Percentiles rank a stretch among this genome's conserved stretches.
phyloP scores from a whole-genome alignment of 1,140 invertebrate genomes.

The Drosophila neocordata region DNA sequence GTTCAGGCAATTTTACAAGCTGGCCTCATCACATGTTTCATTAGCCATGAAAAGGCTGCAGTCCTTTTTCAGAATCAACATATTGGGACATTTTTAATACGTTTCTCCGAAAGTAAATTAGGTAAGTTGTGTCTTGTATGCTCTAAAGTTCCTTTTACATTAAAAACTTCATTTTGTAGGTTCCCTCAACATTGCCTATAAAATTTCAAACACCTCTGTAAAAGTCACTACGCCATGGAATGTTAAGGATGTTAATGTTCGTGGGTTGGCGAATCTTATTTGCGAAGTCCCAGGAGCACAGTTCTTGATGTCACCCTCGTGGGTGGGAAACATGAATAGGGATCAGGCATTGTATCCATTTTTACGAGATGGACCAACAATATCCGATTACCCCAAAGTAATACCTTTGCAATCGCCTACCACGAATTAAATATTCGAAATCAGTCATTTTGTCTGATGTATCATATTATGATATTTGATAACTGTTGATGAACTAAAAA shows the following conservation, averaged over 20 bases:
- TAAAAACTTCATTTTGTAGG: background rate
- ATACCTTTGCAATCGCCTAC: background rate
- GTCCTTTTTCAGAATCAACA: background rate
- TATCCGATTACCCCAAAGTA: background rate
- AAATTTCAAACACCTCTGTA: background rate
- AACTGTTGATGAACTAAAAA: too few relatives aligned
- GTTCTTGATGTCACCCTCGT: background rate
- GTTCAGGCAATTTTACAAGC: background rate
- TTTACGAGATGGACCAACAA: background rate
- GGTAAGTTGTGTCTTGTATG: background rate
- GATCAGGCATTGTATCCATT: background rate
- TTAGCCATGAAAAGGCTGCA: background rate
- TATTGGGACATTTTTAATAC: background rate
- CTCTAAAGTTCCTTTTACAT: too few relatives aligned
- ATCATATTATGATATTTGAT: too few relatives aligned
- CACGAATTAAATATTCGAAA: too few relatives aligned
- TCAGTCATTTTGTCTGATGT: too few relatives aligned
- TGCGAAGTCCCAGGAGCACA: background rate
- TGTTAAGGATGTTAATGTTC: background rate
- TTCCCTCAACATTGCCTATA: background rate
- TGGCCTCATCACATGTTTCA: background rate
- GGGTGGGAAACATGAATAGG: background rate
- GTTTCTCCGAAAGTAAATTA: background rate
- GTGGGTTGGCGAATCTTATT: background rate
- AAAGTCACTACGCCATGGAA: background rate